These are phyloP conservation scores for Xiphorhynchus elegans DNA, from an alignment of 2,113 vertebrate genomes.

Conservation along the genomic window DNA sequence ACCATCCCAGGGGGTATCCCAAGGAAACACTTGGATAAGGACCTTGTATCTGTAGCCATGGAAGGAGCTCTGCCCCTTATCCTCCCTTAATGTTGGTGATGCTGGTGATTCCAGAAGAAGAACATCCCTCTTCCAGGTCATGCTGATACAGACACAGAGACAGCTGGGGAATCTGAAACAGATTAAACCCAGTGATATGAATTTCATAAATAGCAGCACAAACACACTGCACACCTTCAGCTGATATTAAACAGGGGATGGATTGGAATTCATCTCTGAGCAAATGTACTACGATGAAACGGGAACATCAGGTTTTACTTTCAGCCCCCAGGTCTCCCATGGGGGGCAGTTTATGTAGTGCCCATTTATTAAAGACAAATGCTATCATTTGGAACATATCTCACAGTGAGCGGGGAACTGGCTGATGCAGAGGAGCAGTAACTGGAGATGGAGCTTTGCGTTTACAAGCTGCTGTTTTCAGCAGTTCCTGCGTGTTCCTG, in stretches of 20 bases:
- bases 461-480: not conserved
- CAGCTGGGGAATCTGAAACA: not conserved
- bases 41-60: not conserved
- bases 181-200: not conserved
- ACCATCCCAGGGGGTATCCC: not conserved
- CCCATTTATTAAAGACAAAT: slow-evolving; percentile 65
- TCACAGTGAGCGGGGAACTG: not conserved
- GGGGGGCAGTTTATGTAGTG: slow-evolving; percentile 25
- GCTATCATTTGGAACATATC: slow-evolving; percentile 27
- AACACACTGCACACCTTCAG: slow-evolving; percentile 17
- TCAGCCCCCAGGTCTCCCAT: slow-evolving; percentile 19
- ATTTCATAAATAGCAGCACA: not conserved
- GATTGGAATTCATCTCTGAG: not conserved
- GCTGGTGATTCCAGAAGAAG: not conserved
- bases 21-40: not conserved
- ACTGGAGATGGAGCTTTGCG: slow-evolving; percentile 1
- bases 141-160: not conserved
- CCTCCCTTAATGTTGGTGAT: not conserved
- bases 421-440: not conserved
- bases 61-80: not conserved
- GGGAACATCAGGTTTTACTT: slow-evolving; percentile 51
- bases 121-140: not conserved
- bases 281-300: not conserved
- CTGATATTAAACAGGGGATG: slow-evolving; percentile 33
- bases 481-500: not conserved